Conservation (phyloP, 2,888 invertebrate genomes). For the Hypolimnas misippus region DNA sequence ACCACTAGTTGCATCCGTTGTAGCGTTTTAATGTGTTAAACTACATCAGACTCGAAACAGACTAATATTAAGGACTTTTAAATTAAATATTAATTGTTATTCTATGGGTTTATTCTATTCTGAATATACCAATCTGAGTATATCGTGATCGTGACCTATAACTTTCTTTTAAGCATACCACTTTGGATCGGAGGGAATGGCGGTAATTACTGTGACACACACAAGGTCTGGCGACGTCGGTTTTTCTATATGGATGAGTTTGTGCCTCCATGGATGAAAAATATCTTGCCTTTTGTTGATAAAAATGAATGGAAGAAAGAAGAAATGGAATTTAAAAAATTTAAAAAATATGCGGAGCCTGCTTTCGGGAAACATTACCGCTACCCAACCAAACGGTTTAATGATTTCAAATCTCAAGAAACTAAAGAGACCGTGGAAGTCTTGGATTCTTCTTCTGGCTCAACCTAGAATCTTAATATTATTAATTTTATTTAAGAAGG, state of each 20-base stretch:
- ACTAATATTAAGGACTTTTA: too few species aligned
- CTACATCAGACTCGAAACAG: too few species aligned
- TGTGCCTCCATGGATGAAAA: constrained; percentile 59
- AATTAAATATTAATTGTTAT: too few species aligned
- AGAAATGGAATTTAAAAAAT: constrained; percentile 52
- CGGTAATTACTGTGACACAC: constrained; percentile 58
- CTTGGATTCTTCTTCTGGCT: constrained; percentile 39
- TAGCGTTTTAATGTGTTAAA: too few species aligned
- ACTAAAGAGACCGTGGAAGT: constrained; percentile 53
- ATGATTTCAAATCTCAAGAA: constrained; percentile 50
- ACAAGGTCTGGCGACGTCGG: constrained; percentile 60
- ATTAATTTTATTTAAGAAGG: too few species aligned
- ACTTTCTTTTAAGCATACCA: constrained; percentile 58
- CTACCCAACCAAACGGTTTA: constrained; percentile 53
- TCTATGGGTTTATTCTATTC: too few species aligned
- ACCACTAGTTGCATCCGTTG: too few species aligned
- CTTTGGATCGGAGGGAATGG: constrained; percentile 60
- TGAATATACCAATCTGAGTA: too few species aligned
- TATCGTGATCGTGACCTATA: too few species aligned
- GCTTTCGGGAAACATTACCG: constrained; percentile 64
- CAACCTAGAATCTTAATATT: constrained; percentile 8
- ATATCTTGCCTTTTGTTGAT: constrained; percentile 54
- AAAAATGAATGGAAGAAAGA: constrained; percentile 62
- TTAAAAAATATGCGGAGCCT: constrained; percentile 58
- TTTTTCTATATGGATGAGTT: constrained; percentile 67